Conservation (phyloP, 2,888 invertebrate species). For the Aspidiotus rigidus region DNA sequence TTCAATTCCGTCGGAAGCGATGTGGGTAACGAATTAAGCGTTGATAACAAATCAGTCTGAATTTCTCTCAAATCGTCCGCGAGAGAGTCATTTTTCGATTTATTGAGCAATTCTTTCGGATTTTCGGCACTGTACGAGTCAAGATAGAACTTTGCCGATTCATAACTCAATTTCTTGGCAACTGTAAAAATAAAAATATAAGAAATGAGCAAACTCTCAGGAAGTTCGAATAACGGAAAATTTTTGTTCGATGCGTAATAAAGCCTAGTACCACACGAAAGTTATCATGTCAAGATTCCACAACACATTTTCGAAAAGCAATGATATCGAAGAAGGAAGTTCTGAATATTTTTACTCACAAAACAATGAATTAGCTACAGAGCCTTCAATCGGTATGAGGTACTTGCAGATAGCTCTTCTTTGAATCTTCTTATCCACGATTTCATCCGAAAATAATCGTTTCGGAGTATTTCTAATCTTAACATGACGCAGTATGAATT, state of each 20-base stretch:
- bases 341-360: slow-evolving; percentile 5
- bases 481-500: slow-evolving; percentile 21
- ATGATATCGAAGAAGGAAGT: no score
- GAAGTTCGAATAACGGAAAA: no score
- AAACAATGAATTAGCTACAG: slow-evolving; percentile 12
- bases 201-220: no score
- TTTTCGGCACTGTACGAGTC: neutral
- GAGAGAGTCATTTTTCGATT: neutral
- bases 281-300: no score
- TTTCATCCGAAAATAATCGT: slow-evolving; percentile 38
- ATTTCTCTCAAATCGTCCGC: slow-evolving; percentile 12
- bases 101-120: neutral
- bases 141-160: neutral
- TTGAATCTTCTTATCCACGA: slow-evolving; percentile 38
- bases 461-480: slow-evolving; percentile 28
- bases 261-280: no score
- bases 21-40: neutral
- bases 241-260: no score
- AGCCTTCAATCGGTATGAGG: slow-evolving; percentile 43
- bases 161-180: slow-evolving; percentile 17
- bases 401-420: slow-evolving; percentile 50
- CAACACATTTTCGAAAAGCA: no score
- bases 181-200: neutral
- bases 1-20: neutral
- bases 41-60: neutral